Base-by-base conservation (phyloP, 2,888 invertebrate species). In the Clostera curtula region DNA sequence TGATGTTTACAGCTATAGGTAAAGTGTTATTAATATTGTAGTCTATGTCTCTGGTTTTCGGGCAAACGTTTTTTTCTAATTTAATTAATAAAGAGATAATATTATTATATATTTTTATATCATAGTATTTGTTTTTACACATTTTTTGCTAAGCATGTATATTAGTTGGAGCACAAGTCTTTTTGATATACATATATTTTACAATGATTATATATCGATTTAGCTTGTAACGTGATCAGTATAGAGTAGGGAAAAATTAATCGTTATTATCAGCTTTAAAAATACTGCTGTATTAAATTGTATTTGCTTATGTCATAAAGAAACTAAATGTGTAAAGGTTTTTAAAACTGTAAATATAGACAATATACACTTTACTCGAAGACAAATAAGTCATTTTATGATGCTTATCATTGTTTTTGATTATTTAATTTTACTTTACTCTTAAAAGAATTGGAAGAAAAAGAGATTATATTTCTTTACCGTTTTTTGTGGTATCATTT, bases 61-160 rank as follows among this genome's bases (percentile, higher is more conserved):
- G 32, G 36, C 15, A 19, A 28, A 29, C 29, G 29, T 35, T 32
- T 43, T 31, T 20, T 44, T 36, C 31, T 40, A 43, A 42, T 28
- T 40, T 49, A 49, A 49, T 54, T 56, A n/a, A 43, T 54, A 47
- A 49, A 46, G 51, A 51, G 49, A 67, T 56, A 66, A 55, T 55
- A 63, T 52, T 64, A 56, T 54, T 53, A 62, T 52, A 44, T 63
- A 72, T 74, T 73, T 75, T 75, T 72, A 60, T 73, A 72, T 53
- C 35, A 39, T 61, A 64, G 54, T 65, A 62, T 68, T 66, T 46
- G 53, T 61, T 71, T 63, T 56, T 61, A 65, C 41, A 56, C 56
- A 65, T 66, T 62, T 66, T 69, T 69, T 71, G 71, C 70, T 58
- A 55, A 44, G 50, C 49, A 42, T 56, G 52, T 46, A 46, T 39